A percentile compares a stretch with the other conserved stretches of the same genome.
Evolutionary conservation across 64 coral and sea anemone genomes (phyloP).

Genomic region (Dendrophyllia cribrosa): DNA sequence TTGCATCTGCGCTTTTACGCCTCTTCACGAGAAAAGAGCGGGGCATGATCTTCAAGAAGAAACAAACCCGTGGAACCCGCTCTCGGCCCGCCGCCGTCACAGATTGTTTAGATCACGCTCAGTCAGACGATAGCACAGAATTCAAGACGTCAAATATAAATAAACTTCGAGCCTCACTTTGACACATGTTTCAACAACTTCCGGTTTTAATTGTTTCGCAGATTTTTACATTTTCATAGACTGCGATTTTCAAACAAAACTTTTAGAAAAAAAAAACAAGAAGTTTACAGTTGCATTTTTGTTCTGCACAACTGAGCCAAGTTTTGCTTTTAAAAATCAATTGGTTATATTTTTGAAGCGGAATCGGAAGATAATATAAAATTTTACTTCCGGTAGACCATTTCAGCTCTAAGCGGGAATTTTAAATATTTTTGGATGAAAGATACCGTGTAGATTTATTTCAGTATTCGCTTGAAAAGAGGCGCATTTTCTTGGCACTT

Average conservation of each 20-base stretch:
- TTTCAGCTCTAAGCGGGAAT: too few relatives aligned
- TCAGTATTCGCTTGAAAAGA: too few relatives aligned
- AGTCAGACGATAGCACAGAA: conserved; percentile 34
- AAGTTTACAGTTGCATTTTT: neutral
- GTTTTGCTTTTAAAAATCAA: too few relatives aligned
- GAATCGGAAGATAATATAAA: too few relatives aligned
- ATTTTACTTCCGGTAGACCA: too few relatives aligned
- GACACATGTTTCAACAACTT: conserved; percentile 22
- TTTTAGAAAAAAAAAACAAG: neutral
- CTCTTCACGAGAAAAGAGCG: conserved; percentile 69
- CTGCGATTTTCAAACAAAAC: neutral
- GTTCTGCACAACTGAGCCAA: too few relatives aligned
- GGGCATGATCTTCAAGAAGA: conserved; percentile 48
- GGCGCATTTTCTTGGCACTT: too few relatives aligned
- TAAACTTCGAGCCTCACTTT: conserved; percentile 55
- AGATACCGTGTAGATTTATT: too few relatives aligned
- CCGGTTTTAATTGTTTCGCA: neutral
- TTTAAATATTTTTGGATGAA: too few relatives aligned
- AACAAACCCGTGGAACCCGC: neutral
- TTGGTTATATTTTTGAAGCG: neutral
- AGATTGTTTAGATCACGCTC: neutral
- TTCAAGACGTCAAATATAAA: conserved; percentile 43
- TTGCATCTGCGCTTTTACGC: conserved; percentile 30
- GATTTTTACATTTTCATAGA: neutral
- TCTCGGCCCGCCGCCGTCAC: neutral